These are phyloP conservation scores for Phrixothrix hirtus DNA, from an alignment of 2,888 invertebrate genomes.

Conservation along the genomic window DNA sequence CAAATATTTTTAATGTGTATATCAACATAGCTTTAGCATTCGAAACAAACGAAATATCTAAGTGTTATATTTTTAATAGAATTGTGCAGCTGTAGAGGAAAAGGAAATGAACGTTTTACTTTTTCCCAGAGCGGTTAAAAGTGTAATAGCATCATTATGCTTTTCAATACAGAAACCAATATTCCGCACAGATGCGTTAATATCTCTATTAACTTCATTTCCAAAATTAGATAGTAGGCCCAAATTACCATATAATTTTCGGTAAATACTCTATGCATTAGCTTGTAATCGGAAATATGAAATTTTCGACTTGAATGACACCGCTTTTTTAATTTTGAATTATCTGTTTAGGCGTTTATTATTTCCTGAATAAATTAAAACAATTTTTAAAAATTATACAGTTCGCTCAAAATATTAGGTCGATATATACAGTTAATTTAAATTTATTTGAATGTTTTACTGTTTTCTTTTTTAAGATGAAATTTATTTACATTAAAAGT, in stretches of 20 bases:
- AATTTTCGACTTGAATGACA: constrained; percentile 3
- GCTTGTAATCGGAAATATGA: constrained; percentile 20
- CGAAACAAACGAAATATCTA: neutral
- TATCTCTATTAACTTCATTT: constrained; percentile 18
- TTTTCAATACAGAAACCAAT: constrained; percentile 3
- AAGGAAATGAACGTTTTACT: constrained; percentile 13
- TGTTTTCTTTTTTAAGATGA: neutral
- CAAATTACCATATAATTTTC: constrained; percentile 18
- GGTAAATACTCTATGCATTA: constrained; percentile 16
- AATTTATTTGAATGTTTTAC: no score
- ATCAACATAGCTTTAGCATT: neutral
- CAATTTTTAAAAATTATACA: no score
- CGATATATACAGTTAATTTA: no score
- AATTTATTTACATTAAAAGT: constrained; percentile 5
- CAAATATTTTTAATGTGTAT: no score
- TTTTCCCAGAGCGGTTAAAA: constrained; percentile 4
- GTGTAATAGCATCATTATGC: constrained; percentile 14
- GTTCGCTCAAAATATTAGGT: no score
- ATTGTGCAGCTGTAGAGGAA: constrained; percentile 5
- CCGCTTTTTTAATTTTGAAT: constrained; percentile 11
- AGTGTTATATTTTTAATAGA: neutral
- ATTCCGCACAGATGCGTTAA: constrained; percentile 2
- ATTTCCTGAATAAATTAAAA: no score
- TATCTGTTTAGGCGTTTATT: no score
- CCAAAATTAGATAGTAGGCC: constrained; percentile 9